A percentile compares a stretch with the other conserved stretches of the same genome.
These are phyloP conservation scores for Periophthalmodon schlosseri DNA, from an alignment of 2,113 vertebrate genomes.

Conservation along the genomic window DNA sequence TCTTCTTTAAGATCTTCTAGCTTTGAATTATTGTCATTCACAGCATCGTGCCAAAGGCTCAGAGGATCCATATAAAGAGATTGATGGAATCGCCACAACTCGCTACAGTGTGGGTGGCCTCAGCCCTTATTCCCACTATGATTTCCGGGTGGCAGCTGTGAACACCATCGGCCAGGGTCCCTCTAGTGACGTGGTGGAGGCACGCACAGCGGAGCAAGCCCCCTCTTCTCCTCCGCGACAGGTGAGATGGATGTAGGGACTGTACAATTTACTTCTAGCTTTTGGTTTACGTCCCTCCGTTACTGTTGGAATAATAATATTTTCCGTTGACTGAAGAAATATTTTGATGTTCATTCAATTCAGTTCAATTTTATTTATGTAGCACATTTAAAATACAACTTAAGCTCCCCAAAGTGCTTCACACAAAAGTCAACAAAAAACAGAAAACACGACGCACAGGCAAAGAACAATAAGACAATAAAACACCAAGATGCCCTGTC, in stretches of 20 bases:
- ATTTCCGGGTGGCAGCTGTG: constrained; percentile 93
- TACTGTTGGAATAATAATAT: not conserved
- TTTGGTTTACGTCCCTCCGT: not conserved
- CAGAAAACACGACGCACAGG: too few relatives aligned
- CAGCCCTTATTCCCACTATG: constrained; percentile 96
- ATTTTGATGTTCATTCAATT: too few relatives aligned
- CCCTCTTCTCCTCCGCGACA: constrained; percentile 94
- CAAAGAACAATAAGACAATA: too few relatives aligned
- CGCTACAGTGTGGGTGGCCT: constrained; percentile 97
- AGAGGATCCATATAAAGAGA: constrained; percentile 93
- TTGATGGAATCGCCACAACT: constrained; percentile 95
- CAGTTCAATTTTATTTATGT: too few relatives aligned
- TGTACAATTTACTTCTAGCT: not conserved
- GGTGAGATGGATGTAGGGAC: constrained; percentile 71
- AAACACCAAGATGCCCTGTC: too few relatives aligned
- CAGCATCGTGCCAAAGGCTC: constrained; percentile 91
- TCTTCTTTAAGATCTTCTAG: not conserved
- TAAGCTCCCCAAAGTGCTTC: too few relatives aligned
- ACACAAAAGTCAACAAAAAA: too few relatives aligned
- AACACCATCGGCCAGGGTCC: constrained; percentile 96
- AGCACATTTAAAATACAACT: too few relatives aligned
- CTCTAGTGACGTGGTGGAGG: constrained; percentile 89
- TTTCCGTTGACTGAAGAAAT: too few relatives aligned
- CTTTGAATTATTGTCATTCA: constrained; percentile 24
- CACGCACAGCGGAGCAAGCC: constrained; percentile 94